Percentiles rank a stretch among this genome's conserved stretches.
Evolutionary conservation across 2,888 invertebrate species (phyloP).

Genomic region (Sphinx pinastri): DNA sequence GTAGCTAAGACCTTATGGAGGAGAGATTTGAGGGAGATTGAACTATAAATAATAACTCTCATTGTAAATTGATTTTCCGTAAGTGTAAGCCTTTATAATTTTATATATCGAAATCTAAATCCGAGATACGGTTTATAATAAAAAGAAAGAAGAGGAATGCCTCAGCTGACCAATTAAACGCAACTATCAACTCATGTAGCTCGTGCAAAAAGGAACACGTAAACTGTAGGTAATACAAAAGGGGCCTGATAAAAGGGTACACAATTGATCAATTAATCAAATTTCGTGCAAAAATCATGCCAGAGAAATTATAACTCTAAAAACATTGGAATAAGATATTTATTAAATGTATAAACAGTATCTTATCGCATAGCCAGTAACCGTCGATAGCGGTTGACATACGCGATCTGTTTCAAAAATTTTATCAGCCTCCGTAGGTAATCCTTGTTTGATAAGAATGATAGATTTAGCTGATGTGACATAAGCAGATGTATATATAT

Average conservation of each 20-base stretch:
- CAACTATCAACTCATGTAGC: not conserved
- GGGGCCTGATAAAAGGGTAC: slow-evolving; percentile 2
- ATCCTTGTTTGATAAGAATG: slow-evolving; percentile 43
- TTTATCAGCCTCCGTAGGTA: slow-evolving; percentile 34
- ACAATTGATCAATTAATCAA: slow-evolving; percentile 2
- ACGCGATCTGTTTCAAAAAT: slow-evolving; percentile 26
- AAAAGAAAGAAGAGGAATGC: too few species aligned
- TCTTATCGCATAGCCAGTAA: slow-evolving; percentile 9
- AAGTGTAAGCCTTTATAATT: too few species aligned
- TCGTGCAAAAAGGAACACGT: not conserved
- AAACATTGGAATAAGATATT: not conserved
- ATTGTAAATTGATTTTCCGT: too few species aligned
- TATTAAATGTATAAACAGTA: slow-evolving; percentile 2
- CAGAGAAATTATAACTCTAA: slow-evolving; percentile 8
- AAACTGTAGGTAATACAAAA: not conserved
- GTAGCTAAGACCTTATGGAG: too few species aligned
- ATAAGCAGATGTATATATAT: slow-evolving; percentile 34
- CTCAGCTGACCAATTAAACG: too few species aligned
- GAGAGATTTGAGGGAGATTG: too few species aligned
- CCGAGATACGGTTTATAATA: too few species aligned
- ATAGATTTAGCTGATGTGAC: slow-evolving; percentile 41
- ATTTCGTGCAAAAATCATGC: slow-evolving; percentile 1
- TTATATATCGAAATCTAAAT: too few species aligned
- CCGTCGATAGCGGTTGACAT: slow-evolving; percentile 23
- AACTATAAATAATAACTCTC: too few species aligned